Base-by-base conservation (phyloP, 2,888 invertebrate genomes). In the Tetramorium bicarinatum region DNA sequence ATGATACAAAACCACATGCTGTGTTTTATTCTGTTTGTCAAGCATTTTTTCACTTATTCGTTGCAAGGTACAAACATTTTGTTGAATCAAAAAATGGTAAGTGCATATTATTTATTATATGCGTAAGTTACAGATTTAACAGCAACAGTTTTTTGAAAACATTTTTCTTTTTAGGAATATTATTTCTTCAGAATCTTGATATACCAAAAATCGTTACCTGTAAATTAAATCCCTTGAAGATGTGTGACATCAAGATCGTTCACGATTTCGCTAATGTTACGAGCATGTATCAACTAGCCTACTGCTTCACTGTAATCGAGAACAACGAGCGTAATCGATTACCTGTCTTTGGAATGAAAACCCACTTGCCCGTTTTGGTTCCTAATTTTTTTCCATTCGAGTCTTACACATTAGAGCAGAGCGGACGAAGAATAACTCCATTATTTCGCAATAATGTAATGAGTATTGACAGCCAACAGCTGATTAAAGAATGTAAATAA, bases 11-110 rank as follows among this genome's bases (percentile, higher is more conserved):
- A 91, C 96, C 97, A 0, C 99, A 99, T 93, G 96, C 97, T 4
- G 97, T 99, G 0, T 99, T 99, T 95, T 99, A 99, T 94, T 97
- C 98, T 1, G 96, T 98, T 4, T 99, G 99, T 91, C 99, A 99
- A 95, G 97, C 98, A 0, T 95, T 99, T 64, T 99, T 99, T 95
- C 99, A 99, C 95, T 96, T 99, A 21, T 97, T 99, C 85, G 97
- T 98, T 0, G 99, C 99, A 94, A 97, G 98, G 85, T 97, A 98
- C 94, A 97, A 97, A 90, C 97, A 99, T 93, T 95, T 99, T 90
- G 97, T 98, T 62, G 96, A 96, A 82, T 96, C 96, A 90, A 97
- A 97, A 93, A 97, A 97, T 95, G 97, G 98, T 98, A 95, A 96
- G 96, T 79, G 6, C 3, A 44, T 21, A 47, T 59, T 21, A 47